phyloP scores from a whole-genome alignment of 2,888 invertebrate genomes.

The Mesorhabditis belari region DNA sequence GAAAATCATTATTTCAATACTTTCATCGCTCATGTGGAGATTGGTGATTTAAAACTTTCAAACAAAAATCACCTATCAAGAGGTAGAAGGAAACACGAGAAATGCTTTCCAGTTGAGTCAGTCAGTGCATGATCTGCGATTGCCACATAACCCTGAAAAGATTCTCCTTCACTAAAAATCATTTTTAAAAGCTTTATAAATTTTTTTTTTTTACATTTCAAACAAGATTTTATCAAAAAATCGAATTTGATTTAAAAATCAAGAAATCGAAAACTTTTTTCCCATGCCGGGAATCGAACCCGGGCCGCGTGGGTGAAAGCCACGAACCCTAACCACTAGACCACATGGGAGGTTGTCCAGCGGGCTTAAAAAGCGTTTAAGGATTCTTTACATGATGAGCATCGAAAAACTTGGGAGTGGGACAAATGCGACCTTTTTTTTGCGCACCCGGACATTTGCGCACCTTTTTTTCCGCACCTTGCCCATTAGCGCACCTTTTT shows the following conservation, averaged over 20 bases:
- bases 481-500: too few species aligned
- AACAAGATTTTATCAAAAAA: too few species aligned
- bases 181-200: not conserved
- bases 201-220: not conserved
- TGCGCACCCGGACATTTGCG: too few species aligned
- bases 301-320: conserved; percentile 45
- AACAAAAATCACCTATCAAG: conserved; percentile 22
- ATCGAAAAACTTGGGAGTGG: too few species aligned
- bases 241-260: too few species aligned
- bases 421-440: too few species aligned
- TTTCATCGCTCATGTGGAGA: not conserved
- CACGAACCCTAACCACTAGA: conserved; percentile 42
- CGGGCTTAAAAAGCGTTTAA: too few species aligned
- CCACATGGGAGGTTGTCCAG: conserved; percentile 37
- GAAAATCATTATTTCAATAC: not conserved
- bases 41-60: not conserved
- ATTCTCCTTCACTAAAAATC: too few species aligned
- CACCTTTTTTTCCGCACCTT: too few species aligned
- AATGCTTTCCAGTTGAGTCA: conserved; percentile 39
- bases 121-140: conserved; percentile 50
- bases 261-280: too few species aligned
- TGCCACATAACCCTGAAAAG: conserved; percentile 36
- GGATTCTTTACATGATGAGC: too few species aligned
- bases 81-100: conserved; percentile 46
- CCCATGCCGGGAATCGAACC: too few species aligned